phyloP scores from a whole-genome alignment of 2,797 vertebrate genomes.

The Oreortyx pictus region DNA sequence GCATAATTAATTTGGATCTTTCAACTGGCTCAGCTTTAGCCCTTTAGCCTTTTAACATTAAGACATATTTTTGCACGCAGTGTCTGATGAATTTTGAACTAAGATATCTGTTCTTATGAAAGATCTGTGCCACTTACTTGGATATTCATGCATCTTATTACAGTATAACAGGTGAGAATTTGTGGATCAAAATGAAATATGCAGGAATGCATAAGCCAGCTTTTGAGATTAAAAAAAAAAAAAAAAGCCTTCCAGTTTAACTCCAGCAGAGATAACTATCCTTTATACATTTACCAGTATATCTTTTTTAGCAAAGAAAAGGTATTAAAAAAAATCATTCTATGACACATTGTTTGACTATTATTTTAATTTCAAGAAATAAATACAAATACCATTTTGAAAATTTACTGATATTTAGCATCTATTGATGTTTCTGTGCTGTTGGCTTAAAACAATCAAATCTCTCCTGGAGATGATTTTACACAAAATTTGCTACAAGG shows the following conservation, averaged over 20 bases:
- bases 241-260: slow-evolving; percentile 20
- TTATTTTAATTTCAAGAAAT: too few relatives aligned
- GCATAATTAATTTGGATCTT: not conserved
- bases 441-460: not conserved
- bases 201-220: slow-evolving; percentile 12
- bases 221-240: slow-evolving; percentile 54
- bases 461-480: not conserved
- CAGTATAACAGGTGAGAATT: slow-evolving; percentile 64
- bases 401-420: not conserved
- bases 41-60: slow-evolving; percentile 51
- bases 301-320: slow-evolving; percentile 49
- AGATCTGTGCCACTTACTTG: slow-evolving; percentile 26
- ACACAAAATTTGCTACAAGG: not conserved
- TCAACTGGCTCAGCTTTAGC: slow-evolving; percentile 9
- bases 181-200: slow-evolving; percentile 53
- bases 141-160: slow-evolving; percentile 47
- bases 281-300: slow-evolving; percentile 23
- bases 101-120: slow-evolving; percentile 48
- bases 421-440: not conserved
- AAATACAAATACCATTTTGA: not conserved
- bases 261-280: not conserved
- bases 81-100: slow-evolving; percentile 46
- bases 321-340: rapidly evolving
- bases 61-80: slow-evolving; percentile 20
- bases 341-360: not conserved